Conservation (phyloP, 2,888 invertebrate genomes). For the Napeogenes sylphis region DNA sequence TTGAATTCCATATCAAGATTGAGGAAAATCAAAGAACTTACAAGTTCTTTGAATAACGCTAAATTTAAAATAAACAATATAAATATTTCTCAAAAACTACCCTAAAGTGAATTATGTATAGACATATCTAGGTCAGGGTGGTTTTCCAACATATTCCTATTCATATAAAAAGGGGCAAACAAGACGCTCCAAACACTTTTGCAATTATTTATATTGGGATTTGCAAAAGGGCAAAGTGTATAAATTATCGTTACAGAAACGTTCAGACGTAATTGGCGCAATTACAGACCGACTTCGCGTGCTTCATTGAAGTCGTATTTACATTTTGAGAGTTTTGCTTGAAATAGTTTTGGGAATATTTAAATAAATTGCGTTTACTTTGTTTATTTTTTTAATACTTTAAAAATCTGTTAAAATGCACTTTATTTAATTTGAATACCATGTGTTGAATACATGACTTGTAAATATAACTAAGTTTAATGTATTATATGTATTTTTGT, state of each 20-base stretch:
- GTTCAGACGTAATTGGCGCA: slow-evolving; percentile 20
- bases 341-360: neutral
- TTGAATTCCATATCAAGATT: no score
- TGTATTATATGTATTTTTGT: no score
- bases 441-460: no score
- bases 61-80: no score
- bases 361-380: no score
- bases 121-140: neutral
- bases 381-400: neutral
- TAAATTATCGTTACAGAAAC: slow-evolving; percentile 6
- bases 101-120: neutral
- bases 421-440: no score
- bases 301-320: slow-evolving; percentile 8
- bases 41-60: no score
- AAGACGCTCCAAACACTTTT: slow-evolving; percentile 3
- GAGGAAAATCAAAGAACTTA: no score
- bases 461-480: no score
- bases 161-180: neutral
- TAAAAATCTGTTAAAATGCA: neutral
- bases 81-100: no score
- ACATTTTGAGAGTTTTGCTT: neutral
- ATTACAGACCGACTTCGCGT: slow-evolving; percentile 25
- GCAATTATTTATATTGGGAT: slow-evolving; percentile 4
- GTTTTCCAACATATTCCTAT: neutral
- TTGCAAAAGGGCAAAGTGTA: slow-evolving; percentile 1